Percentiles rank a stretch among this genome's conserved stretches.
Conservation (phyloP, 64 coral and sea anemone genomes). For the Astreopora myriophthalma region DNA sequence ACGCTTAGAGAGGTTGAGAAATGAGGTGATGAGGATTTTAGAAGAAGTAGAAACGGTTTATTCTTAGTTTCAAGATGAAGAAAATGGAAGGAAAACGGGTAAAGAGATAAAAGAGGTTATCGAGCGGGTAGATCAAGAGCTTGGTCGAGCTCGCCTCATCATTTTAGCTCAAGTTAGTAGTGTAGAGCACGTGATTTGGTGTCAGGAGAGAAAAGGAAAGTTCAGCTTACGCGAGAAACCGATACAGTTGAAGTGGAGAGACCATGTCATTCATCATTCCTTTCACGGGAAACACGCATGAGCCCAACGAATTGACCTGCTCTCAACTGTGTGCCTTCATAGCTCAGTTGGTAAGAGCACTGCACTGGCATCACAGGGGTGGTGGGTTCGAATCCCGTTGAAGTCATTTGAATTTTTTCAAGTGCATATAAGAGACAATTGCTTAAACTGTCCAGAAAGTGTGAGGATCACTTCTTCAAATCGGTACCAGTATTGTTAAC, state of each 20-base stretch:
- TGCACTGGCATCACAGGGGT: too few relatives aligned
- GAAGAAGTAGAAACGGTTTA: conserved; percentile 46
- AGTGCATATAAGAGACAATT: too few relatives aligned
- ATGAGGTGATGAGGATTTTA: conserved; percentile 12
- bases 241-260: background rate
- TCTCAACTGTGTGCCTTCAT: too few relatives aligned
- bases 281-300: too few relatives aligned
- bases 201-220: background rate
- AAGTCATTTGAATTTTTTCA: too few relatives aligned
- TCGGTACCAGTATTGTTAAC: background rate
- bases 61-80: conserved; percentile 19
- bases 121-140: conserved; percentile 28
- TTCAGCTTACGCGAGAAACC: background rate
- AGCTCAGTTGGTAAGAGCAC: too few relatives aligned
- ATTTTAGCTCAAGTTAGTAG: background rate
- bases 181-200: too few relatives aligned
- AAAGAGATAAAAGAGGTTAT: conserved; percentile 38
- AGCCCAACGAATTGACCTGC: too few relatives aligned
- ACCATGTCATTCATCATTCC: too few relatives aligned
- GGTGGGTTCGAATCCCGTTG: too few relatives aligned
- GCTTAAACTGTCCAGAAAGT: too few relatives aligned
- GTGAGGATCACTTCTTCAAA: too few relatives aligned
- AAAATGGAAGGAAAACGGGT: conserved; percentile 1
- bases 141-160: background rate
- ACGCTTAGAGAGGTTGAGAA: conserved; percentile 13